Conservation (phyloP, 2,888 invertebrate species). For the Bunonema sp. region DNA sequence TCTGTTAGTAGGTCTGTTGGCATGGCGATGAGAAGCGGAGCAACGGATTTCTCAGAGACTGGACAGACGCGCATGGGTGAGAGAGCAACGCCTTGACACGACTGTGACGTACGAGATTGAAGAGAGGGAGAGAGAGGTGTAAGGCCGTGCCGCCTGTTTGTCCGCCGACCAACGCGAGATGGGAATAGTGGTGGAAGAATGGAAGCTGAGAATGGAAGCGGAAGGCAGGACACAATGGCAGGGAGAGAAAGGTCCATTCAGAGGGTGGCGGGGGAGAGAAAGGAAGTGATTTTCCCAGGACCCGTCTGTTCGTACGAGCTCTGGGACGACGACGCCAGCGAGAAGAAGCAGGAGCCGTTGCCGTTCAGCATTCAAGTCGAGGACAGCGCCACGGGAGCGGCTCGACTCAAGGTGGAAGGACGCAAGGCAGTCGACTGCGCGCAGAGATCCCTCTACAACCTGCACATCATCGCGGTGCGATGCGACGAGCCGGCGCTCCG, state of each 20-base stretch:
- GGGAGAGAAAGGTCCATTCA: neutral
- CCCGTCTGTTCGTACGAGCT: constrained; percentile 36
- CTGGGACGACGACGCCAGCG: constrained; percentile 13
- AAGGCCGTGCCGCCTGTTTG: neutral
- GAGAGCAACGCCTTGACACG: constrained; percentile 5
- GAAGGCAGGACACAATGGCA: neutral
- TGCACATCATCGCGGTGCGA: constrained; percentile 27
- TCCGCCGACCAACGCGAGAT: neutral
- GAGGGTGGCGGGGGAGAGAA: neutral
- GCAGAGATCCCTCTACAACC: constrained; percentile 19
- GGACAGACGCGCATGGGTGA: too few species aligned
- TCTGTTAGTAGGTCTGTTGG: too few species aligned
- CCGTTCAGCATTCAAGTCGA: constrained; percentile 32
- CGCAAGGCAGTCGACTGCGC: neutral
- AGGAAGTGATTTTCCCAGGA: constrained; percentile 13
- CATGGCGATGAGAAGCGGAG: too few species aligned
- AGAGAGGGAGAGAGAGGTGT: neutral
- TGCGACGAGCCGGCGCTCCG: constrained; percentile 27
- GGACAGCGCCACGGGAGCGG: constrained; percentile 31
- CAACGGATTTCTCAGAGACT: too few species aligned
- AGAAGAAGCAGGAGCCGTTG: constrained; percentile 8
- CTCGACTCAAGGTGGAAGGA: constrained; percentile 20
- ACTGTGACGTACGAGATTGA: constrained; percentile 4
- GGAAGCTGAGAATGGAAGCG: neutral
- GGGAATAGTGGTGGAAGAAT: neutral